phyloP scores from a whole-genome alignment of 2,797 vertebrate species.

The Oryzias sinensis region DNA sequence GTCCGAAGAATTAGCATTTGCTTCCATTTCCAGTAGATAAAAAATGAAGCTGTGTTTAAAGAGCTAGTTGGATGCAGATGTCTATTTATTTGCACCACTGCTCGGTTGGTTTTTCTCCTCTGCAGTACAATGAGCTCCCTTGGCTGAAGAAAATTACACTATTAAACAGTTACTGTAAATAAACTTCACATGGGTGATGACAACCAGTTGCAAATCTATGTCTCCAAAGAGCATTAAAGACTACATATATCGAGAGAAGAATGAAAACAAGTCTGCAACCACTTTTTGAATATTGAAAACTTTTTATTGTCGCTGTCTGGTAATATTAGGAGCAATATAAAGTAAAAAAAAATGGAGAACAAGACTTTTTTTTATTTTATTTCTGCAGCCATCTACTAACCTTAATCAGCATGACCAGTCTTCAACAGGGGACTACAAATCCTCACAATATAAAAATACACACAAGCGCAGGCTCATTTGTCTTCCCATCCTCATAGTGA shows the following conservation, averaged over 20 bases:
- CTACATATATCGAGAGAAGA: not conserved
- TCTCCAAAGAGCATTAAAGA: not conserved
- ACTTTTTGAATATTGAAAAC: not conserved
- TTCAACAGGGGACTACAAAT: not conserved
- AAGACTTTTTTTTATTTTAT: no score
- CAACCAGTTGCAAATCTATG: not conserved
- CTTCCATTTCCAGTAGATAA: no score
- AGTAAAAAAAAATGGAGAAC: not conserved
- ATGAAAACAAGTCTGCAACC: not conserved
- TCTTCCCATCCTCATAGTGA: conserved; percentile 10
- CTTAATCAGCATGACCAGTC: conserved; percentile 15
- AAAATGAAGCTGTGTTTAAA: no score
- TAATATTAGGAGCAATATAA: not conserved
- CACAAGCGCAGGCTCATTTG: not conserved
- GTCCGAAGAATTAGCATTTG: no score
- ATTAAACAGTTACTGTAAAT: not conserved
- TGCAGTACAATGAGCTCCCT: not conserved
- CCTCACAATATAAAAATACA: conserved; percentile 1
- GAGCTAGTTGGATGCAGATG: not conserved
- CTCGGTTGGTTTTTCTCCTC: not conserved
- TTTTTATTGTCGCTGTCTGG: not conserved
- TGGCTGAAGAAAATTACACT: not conserved
- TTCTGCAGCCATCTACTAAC: conserved; percentile 2
- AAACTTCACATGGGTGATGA: not conserved
- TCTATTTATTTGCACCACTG: not conserved